Evolutionary conservation across 1,140 invertebrate genomes (phyloP), one percentile per base, ranked within the genome.

Genomic region (Hypsibius dujardini): DNA sequence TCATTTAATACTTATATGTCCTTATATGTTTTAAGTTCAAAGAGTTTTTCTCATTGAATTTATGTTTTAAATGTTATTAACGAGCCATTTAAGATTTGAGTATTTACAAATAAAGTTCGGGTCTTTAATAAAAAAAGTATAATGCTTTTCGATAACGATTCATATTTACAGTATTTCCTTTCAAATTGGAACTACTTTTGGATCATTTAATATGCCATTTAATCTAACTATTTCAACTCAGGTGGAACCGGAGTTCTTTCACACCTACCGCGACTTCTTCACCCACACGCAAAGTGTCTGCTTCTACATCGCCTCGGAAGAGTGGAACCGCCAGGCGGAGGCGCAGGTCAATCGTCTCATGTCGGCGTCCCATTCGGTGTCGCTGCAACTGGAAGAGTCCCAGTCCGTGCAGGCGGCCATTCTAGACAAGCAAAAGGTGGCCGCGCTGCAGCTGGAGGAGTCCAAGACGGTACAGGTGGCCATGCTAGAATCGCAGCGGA

Each of bases 261-360:
- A 79, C 72, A 84, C 83, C 3, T 86, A 85, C 72, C 83, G 84
- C 50, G 83, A 85, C 75, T 87, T 87, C 76, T 87, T 86, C 75
- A 85, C 85, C 14, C 85, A 87, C 72, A 83, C 85, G 1, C 84
- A 84, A 72, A 85, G 85, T 74, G 86, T 87, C 67, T 87, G 86
- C 76, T 86, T 83, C 75, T 87, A 84, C 76, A 75, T 87, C 47
- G 81, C 83, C 76, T 82, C 82, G 47, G 84, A 86, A 78, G 76
- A 84, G 47, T 87, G 86, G 86, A 84, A 86, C 72, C 79, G 83
- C 73, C 80, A 83, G 72, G 86, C 85, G 47, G 81, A 85, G 46
- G 79, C 80, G 15, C 83, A 83, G 1, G 82, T 86, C 40, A 76
- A 79, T 74, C 81, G 77, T 72, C 78, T 82, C 1, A 76, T 78